Percentiles rank a stretch among this genome's conserved stretches.
phyloP scores from a whole-genome alignment of 2,797 vertebrate species.

The Labeo calbasu region DNA sequence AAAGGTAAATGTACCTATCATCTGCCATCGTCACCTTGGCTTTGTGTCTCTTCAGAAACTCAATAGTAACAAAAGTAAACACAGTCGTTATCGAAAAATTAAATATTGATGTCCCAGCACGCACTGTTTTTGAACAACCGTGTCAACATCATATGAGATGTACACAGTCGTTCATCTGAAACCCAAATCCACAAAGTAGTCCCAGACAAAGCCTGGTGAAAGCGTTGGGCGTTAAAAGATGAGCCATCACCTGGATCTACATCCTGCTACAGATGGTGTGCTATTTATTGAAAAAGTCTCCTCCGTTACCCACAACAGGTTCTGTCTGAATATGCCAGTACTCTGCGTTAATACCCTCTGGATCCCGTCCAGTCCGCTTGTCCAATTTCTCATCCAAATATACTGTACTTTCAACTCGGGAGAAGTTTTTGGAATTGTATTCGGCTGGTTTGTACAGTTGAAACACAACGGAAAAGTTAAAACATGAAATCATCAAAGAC shows the following conservation, averaged over 20 bases:
- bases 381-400: background rate
- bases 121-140: background rate
- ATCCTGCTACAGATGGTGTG: slow-evolving; percentile 60
- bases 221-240: slow-evolving; percentile 31
- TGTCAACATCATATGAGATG: slow-evolving; percentile 1
- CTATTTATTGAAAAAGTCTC: slow-evolving; percentile 57
- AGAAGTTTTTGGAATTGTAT: slow-evolving; percentile 7
- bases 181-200: slow-evolving; percentile 24
- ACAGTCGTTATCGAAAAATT: background rate
- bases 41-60: background rate
- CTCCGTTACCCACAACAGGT: slow-evolving; percentile 14
- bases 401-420: background rate
- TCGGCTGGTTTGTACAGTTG: background rate
- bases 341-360: slow-evolving; percentile 8
- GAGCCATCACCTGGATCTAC: slow-evolving; percentile 51
- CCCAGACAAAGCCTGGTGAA: slow-evolving; percentile 37
- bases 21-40: background rate
- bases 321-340: slow-evolving; percentile 44
- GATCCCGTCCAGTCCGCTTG: background rate
- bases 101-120: background rate
- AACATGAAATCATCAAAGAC: background rate
- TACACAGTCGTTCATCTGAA: background rate
- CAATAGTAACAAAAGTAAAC: background rate
- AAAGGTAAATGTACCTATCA: background rate
- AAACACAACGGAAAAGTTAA: background rate